phyloP scores from a whole-genome alignment of 2,797 vertebrate species.

The Adelosebastes latens region DNA sequence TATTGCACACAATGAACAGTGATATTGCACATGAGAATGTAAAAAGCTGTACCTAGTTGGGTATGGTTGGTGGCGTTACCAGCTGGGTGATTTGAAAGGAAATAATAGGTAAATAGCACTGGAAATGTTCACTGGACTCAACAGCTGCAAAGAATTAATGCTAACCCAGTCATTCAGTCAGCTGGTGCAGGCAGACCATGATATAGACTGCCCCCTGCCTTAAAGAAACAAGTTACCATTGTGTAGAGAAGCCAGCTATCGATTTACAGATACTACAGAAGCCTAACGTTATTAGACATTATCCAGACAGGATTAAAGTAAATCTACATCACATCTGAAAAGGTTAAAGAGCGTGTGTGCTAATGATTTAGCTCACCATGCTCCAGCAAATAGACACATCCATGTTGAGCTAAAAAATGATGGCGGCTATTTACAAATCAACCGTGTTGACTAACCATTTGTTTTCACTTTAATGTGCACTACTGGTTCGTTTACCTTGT shows the following conservation, averaged over 20 bases:
- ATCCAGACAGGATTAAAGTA: no score
- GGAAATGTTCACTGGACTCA: not conserved
- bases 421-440: not conserved
- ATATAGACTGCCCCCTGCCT: conserved; percentile 1
- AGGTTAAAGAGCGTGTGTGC: not conserved
- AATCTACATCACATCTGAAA: not conserved
- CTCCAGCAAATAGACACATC: conserved; percentile 68
- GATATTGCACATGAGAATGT: no score
- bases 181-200: conserved; percentile 18
- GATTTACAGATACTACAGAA: fast-evolving
- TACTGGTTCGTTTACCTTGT: conserved; percentile 79
- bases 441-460: no score
- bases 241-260: fast-evolving
- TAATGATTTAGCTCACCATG: not conserved
- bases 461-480: fast-evolving
- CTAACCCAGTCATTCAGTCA: conserved; percentile 5
- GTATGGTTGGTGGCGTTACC: not conserved
- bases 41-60: not conserved
- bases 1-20: no score
- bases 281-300: fast-evolving
- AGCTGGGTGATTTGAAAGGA: no score
- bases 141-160: conserved; percentile 23
- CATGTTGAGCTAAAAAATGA: not conserved
- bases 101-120: not conserved
- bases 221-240: not conserved